Evolutionary conservation across 2,797 vertebrate species (phyloP), one percentile per base, ranked within the genome.

Genomic region (Epinephelus malabaricus): DNA sequence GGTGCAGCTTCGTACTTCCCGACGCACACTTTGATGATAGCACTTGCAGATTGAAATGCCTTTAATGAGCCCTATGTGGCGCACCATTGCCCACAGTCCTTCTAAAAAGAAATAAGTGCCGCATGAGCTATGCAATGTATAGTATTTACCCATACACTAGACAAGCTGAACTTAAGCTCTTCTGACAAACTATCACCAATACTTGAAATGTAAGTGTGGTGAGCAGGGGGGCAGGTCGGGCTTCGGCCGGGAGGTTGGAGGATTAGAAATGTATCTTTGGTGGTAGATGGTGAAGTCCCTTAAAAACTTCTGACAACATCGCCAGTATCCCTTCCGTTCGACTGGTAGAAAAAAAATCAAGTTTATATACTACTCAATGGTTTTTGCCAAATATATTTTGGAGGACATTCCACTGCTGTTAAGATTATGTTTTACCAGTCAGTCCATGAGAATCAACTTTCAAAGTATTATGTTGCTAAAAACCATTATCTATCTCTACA

Each of bases 51-150:
- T 91, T 94, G 89, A 94, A 95, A 95, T 94, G 96, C 97, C 96
- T 97, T 97, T 94, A 93, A 95, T 0, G 93, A 96, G 95, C 95
- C 94, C 92, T 85, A 87, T 86, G 94, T 91, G 93, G 92, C 92
- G 91, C 94, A 92, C 80, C 85, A 81, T 87, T 60, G 86, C 94
- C 94, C 95, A 94, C 95, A 91, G 90, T 93, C 93, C 88, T 93
- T 94, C 89, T 0, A 43, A 62, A 78, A 76, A 78, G 66, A 79
- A 78, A 95, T 92, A 96, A 96, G 97, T 97, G 96, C 96, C 96
- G 92, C 94, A 94, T 93, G 95, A 98, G 96, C 97, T 98, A 99
- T 98, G 97, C 98, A 99, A 96, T 93, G 96, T 98, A 97, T 94
- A 97, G 94, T 94, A 95, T 95, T 93, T 94, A 96, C 95, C 95